Conservation (phyloP, 2,888 invertebrate genomes). For the Lissonota sp. region DNA sequence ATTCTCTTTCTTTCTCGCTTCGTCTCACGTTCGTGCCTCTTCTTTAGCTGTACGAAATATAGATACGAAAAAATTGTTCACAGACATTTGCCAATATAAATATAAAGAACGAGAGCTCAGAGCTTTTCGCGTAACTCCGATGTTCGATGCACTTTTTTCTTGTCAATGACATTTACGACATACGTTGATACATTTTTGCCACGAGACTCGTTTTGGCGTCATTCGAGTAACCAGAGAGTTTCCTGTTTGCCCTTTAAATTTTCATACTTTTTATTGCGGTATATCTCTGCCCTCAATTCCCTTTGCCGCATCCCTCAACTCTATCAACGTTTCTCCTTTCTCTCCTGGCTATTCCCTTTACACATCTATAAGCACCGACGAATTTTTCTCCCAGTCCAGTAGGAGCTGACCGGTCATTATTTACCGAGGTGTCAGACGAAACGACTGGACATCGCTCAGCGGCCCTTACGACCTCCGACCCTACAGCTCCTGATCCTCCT, state of each 20-base stretch:
- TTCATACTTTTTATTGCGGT: too few species aligned
- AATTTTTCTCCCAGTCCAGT: conserved; percentile 56
- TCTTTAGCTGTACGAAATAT: conserved; percentile 45
- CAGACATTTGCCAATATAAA: conserved; percentile 51
- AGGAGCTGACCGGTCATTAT: conserved; percentile 63
- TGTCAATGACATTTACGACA: too few species aligned
- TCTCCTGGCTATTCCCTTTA: conserved; percentile 35
- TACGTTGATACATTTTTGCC: too few species aligned
- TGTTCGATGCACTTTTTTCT: too few species aligned
- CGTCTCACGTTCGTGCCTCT: conserved; percentile 52
- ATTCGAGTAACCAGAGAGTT: too few species aligned
- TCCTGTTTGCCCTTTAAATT: too few species aligned
- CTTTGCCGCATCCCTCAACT: not conserved
- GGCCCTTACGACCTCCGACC: conserved; percentile 50
- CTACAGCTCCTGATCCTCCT: conserved; percentile 38
- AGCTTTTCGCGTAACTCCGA: too few species aligned
- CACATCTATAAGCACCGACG: conserved; percentile 38
- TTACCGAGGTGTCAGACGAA: conserved; percentile 67
- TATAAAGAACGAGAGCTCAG: conserved; percentile 5
- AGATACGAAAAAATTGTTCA: not conserved
- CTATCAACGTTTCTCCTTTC: conserved; percentile 15
- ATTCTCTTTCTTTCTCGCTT: conserved; percentile 46
- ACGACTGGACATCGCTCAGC: conserved; percentile 70
- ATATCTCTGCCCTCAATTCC: too few species aligned
- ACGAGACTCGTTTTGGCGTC: too few species aligned